These are phyloP conservation scores for Aphidius gifuensis DNA, from an alignment of 1,140 invertebrate species.

Conservation along the genomic window DNA sequence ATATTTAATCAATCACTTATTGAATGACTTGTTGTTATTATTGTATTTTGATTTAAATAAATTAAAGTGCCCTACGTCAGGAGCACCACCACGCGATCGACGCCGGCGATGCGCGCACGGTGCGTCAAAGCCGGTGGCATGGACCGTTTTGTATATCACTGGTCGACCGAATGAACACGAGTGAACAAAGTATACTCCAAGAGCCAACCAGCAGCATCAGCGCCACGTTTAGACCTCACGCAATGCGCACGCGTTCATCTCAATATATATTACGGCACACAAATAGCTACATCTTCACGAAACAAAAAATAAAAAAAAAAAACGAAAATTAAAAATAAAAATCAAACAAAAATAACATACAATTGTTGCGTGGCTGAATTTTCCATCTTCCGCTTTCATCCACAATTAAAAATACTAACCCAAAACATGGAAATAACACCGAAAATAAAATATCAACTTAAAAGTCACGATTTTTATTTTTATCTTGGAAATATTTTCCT, in stretches of 20 bases:
- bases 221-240: constrained; percentile 10
- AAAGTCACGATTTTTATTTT: no score
- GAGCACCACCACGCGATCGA: constrained; percentile 25
- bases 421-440: no score
- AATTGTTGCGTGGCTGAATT: no score
- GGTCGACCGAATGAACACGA: constrained; percentile 22
- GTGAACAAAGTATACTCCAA: constrained; percentile 14
- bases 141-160: constrained; percentile 21
- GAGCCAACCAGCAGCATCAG: constrained; percentile 14
- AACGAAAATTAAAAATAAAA: not conserved
- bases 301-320: constrained; percentile 12
- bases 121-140: constrained; percentile 27
- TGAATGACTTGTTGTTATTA: no score
- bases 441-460: no score
- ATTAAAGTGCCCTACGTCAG: not conserved
- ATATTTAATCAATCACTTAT: no score
- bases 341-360: no score
- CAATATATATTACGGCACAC: not conserved
- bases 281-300: not conserved
- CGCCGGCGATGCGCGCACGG: constrained; percentile 26
- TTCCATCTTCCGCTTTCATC: no score
- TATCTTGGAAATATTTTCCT: no score
- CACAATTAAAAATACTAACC: no score
- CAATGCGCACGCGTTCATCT: constrained; percentile 17
- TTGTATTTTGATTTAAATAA: not conserved